Evolutionary conservation across 2,797 vertebrate species (phyloP).

Genomic region (Centropyge bicolor): DNA sequence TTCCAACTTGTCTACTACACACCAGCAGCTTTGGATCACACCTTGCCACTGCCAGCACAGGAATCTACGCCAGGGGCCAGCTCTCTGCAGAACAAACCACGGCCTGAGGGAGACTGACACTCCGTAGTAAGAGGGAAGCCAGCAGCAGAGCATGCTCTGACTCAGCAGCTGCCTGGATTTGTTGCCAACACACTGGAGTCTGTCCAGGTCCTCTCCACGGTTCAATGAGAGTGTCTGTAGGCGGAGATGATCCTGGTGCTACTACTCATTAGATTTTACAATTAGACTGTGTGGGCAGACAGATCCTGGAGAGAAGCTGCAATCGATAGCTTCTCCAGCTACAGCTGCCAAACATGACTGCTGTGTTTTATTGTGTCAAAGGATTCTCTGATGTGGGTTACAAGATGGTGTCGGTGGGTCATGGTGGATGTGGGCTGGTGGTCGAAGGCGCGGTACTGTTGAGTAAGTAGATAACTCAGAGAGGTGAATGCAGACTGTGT

Average conservation of each 20-base stretch:
- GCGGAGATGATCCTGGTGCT: slow-evolving; percentile 49
- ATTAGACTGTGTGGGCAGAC: slow-evolving; percentile 39
- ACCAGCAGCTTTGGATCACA: slow-evolving; percentile 26
- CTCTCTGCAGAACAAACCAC: slow-evolving; percentile 20
- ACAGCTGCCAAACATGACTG: slow-evolving; percentile 2
- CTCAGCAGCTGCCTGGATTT: slow-evolving; percentile 68
- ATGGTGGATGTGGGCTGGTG: slow-evolving; percentile 15
- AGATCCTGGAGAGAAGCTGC: slow-evolving; percentile 4
- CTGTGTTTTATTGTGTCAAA: slow-evolving; percentile 7
- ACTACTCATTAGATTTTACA: slow-evolving; percentile 42
- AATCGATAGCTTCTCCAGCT: slow-evolving; percentile 9
- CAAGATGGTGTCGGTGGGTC: slow-evolving; percentile 4
- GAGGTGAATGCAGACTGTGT: background rate
- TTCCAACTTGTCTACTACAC: slow-evolving; percentile 30
- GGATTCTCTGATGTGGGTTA: slow-evolving; percentile 22
- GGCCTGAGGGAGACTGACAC: slow-evolving; percentile 33
- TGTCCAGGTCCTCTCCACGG: slow-evolving; percentile 43
- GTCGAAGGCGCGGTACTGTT: background rate
- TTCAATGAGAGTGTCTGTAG: slow-evolving; percentile 49
- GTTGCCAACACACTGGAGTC: slow-evolving; percentile 57
- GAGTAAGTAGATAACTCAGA: background rate
- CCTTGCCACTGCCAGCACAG: slow-evolving; percentile 34
- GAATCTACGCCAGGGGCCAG: slow-evolving; percentile 19
- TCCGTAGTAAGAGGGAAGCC: slow-evolving; percentile 34
- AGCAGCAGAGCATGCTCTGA: slow-evolving; percentile 57